Base-by-base conservation (phyloP, 2,113 vertebrate species). In the Ciconia boyciana region DNA sequence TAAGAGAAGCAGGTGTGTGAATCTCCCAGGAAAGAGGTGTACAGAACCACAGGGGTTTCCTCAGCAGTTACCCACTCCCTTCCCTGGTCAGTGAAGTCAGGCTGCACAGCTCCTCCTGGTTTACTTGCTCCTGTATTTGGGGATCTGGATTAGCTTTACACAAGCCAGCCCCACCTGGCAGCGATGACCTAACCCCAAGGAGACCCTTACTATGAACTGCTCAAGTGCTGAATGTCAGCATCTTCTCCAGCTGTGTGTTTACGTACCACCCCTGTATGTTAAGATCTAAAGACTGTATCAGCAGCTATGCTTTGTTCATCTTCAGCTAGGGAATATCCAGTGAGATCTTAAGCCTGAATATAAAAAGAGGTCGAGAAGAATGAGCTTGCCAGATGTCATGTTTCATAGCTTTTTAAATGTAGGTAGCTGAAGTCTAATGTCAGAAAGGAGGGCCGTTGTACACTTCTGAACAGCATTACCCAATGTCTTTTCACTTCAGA, bases 111-210 rank as follows among this genome's bases (percentile, higher is more conserved):
- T 87, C 36, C 21, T 83, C 31, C 41, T 49, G 39, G 29, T 51
- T 68, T 80, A 28, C 29, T 24, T 32, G 25, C 19, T 57, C 28
- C n/a, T 2, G 0, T 16, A 4, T 64, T 36, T 48, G 11, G 7
- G 65, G 14, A 48, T 55, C n/a, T 64, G 32, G n/a, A 44, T n/a
- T 36, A 55, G 19, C 29, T 52, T 52, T 46, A 32, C 21, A 28
- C 6, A 41, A 22, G 19, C 16, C 43, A 82, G 11, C 20, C 9
- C 20, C 20, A 83, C 3, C 44, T 48, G 44, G 26, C 44, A 85
- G 48, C 7, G 11, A 8, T 60, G 78, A 79, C 43, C 34, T 57
- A 69, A 77, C 7, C 9, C 10, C 25, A 41, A 0, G 0, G 1
- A 85, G 61, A 64, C 15, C 8, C 16, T 2, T 48, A 15, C 10